Conservation (phyloP, 1,140 invertebrate species). For the Antheraea mylitta region DNA sequence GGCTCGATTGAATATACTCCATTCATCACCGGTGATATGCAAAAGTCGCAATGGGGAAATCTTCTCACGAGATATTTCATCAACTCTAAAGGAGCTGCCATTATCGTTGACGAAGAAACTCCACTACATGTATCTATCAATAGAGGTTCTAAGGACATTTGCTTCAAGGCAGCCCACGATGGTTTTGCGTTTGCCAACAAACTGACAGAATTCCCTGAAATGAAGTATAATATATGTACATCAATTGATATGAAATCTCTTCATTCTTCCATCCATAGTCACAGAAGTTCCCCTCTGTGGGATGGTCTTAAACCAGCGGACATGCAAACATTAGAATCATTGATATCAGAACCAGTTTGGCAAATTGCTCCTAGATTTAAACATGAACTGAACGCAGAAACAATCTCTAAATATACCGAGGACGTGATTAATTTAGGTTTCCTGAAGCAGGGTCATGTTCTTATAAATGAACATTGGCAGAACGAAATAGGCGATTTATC, state of each 20-base stretch:
- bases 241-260: constrained; percentile 87
- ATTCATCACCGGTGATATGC: constrained; percentile 90
- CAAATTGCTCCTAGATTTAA: constrained; percentile 85
- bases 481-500: constrained; percentile 88
- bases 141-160: constrained; percentile 83
- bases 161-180: constrained; percentile 86
- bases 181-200: constrained; percentile 88
- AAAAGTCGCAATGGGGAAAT: constrained; percentile 88
- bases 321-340: constrained; percentile 84
- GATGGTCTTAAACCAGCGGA: constrained; percentile 89
- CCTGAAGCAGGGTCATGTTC: constrained; percentile 87
- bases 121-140: constrained; percentile 90
- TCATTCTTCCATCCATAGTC: constrained; percentile 82
- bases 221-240: constrained; percentile 93
- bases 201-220: constrained; percentile 81
- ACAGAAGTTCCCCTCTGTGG: constrained; percentile 87
- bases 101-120: constrained; percentile 86
- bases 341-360: constrained; percentile 91
- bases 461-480: constrained; percentile 93
- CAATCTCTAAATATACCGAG: constrained; percentile 90
- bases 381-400: constrained; percentile 82
- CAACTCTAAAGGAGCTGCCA: constrained; percentile 89
- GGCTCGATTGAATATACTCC: constrained; percentile 86
- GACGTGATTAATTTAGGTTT: constrained; percentile 87
- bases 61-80: constrained; percentile 91